Evolutionary conservation across 2,888 invertebrate genomes (phyloP), one percentile per base, ranked within the genome.

Genomic region (Drosophila rellima): DNA sequence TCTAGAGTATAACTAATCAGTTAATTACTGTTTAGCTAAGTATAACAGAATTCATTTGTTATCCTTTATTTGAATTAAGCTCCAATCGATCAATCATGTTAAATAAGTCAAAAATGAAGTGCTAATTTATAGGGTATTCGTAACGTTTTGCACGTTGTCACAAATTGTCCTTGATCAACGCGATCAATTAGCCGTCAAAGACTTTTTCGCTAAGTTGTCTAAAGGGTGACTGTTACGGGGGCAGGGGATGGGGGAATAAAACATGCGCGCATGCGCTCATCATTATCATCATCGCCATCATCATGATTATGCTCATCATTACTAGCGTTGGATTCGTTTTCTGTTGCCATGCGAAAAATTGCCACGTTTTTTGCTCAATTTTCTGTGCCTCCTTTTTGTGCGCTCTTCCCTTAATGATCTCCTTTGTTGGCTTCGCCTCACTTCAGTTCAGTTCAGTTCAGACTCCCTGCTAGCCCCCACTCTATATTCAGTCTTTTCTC

Each of bases 321-420:
- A n/a, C 20, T 11, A 26, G 31, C 18, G 37, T 31, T 18, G 15
- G 18, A 11, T 18, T 42, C 20, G 33, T 56, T 20, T 40, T 70
- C 72, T 78, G 81, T 79, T 79, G 78, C 78, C 81, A 79, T 78
- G 78, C 81, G 80, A 69, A 62, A 50, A 68, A 77, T 77, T 77
- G 48, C 31, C 51, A 35, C 50, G 63, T 57, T 74, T 74, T 70
- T 59, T 60, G 52, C 60, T 60, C 20, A 39, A 44, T 51, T 72
- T 52, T 65, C 42, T 40, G 62, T 60, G 35, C 59, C 42, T 66
- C 66, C 64, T 63, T 69, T 72, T 64, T 31, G 50, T 59, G 66
- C 23, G 45, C 50, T 69, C 61, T 59, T 69, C 56, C 78, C 69
- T 74, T 78, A 74, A 78, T 76, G 74, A 76, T 76, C 78, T 59